Evolutionary conservation across 2,113 vertebrate species (phyloP).

Genomic region (Noctilio leporinus): DNA sequence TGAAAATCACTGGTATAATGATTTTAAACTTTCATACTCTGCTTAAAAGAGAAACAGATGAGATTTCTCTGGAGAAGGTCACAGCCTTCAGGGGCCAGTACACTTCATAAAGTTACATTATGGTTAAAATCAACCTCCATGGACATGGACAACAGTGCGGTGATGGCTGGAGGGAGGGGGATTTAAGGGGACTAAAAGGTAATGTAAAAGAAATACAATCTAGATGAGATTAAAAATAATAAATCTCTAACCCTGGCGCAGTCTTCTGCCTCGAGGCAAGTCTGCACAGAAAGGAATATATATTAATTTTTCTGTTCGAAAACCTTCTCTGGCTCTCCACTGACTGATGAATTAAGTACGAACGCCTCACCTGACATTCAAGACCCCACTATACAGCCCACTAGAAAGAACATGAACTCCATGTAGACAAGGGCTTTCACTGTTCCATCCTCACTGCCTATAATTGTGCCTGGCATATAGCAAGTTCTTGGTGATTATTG

Average conservation of each 20-base stretch:
- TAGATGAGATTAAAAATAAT: too few species aligned
- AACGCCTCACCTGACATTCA: background rate
- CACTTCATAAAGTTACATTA: background rate
- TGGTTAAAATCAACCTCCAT: background rate
- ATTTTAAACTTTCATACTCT: background rate
- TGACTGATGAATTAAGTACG: background rate
- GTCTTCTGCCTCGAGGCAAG: too few species aligned
- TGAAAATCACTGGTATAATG: background rate
- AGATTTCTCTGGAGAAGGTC: background rate
- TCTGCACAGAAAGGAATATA: background rate
- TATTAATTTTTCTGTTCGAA: background rate
- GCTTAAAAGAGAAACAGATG: background rate
- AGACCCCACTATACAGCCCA: fast-evolving
- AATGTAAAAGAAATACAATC: too few species aligned
- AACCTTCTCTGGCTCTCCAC: background rate
- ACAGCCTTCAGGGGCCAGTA: background rate
- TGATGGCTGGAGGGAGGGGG: too few species aligned
- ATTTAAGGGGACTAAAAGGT: too few species aligned
- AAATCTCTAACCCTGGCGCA: background rate
- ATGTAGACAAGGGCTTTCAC: background rate
- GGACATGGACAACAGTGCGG: too few species aligned
- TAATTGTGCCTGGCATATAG: background rate
- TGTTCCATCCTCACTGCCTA: background rate
- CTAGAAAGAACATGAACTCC: background rate
- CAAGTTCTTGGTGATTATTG: background rate